These are phyloP conservation scores for Plectropomus leopardus DNA, from an alignment of 2,113 vertebrate species.

Conservation along the genomic window DNA sequence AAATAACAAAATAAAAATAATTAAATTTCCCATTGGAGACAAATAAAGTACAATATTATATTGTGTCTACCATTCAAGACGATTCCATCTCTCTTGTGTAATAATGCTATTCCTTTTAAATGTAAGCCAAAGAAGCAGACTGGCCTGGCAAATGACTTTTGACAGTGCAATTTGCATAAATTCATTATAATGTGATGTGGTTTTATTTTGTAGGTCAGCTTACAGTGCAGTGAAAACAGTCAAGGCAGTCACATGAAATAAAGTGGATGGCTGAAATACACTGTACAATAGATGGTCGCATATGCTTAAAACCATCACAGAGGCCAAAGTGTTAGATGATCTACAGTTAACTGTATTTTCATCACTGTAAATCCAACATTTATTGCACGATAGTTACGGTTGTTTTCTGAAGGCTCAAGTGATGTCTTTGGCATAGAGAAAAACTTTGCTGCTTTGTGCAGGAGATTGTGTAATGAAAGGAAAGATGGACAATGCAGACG, in stretches of 20 bases:
- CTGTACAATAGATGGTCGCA: neutral
- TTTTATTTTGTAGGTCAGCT: neutral
- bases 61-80: conserved; percentile 14
- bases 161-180: conserved; percentile 9
- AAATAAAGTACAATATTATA: too few species aligned
- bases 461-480: conserved; percentile 1
- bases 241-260: neutral
- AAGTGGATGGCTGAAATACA: neutral
- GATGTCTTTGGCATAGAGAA: neutral
- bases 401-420: neutral
- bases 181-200: neutral
- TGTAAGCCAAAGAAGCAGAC: conserved; percentile 15
- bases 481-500: neutral
- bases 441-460: neutral
- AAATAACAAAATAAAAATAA: too few species aligned
- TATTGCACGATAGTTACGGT: neutral
- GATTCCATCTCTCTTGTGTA: conserved; percentile 2
- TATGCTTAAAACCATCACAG: neutral
- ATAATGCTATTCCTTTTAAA: conserved; percentile 8
- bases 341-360: neutral
- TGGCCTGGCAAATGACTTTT: conserved; percentile 7
- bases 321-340: neutral
- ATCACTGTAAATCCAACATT: neutral
- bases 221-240: neutral
- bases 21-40: too few species aligned